Evolutionary conservation across 2,888 invertebrate genomes (phyloP), one percentile per base, ranked within the genome.

Genomic region (Cephus runcator): DNA sequence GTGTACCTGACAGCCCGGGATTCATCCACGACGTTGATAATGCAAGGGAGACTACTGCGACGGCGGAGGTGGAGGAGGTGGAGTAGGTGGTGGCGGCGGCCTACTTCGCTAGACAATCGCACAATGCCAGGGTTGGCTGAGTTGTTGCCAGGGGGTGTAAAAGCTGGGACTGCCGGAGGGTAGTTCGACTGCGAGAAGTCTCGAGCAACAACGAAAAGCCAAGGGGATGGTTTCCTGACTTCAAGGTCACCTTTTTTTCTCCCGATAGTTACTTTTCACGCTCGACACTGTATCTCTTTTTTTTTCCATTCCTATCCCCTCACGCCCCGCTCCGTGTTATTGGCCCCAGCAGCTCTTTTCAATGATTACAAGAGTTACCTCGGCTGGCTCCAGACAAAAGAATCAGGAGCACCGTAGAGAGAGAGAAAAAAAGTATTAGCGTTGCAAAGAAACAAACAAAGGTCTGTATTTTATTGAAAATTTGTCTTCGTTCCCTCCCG

Each of bases 41-140:
- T 56, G 23, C 23, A 56, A 23, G 40, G 31, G 71, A 30, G 71
- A 11, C 68, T 30, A 30, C 3, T 11, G 73, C 3, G 74, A 9
- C 0, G 75, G 34, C 1, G 34, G 33, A 15, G 77, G 82, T 81
- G 81, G 83, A 83, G 81, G 85, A 82, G 83, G 81, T 78, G 82
- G 80, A 82, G 84, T 85, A 85, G 83, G 85, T 78, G 74, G 75
- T 78, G 87, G 79, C 86, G 88, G 88, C 86, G 88, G 88, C 89
- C 89, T 89, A 89, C 85, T 88, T 89, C 79, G 83, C 84, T 84
- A 86, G 85, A 88, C 87, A 88, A 87, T 88, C 85, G 85, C 83
- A 82, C 84, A 84, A 86, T 85, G 83, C 83, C 80, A 79, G 80
- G 73, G 77, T 81, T 75, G 73, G 76, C 1, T 79, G 77, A 73